Conservation (phyloP, 2,113 vertebrate genomes). For the Quiscalus mexicanus region DNA sequence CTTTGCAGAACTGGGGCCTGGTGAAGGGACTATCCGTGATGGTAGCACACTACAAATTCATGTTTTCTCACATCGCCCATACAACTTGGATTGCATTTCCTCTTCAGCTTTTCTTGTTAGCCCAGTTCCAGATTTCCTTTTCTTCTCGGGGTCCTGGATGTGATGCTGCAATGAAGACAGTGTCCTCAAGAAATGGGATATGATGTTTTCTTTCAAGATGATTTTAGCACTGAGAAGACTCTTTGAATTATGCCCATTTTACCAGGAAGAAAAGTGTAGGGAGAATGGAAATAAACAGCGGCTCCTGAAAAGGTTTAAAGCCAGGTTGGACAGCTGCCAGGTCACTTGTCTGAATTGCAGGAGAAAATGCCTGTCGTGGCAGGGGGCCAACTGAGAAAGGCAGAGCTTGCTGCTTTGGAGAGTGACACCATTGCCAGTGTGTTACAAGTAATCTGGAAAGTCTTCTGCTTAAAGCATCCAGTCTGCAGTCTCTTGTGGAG, state of each 20-base stretch:
- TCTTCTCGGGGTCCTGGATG: not conserved
- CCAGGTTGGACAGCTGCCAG: not conserved
- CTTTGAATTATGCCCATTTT: not conserved
- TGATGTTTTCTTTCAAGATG: not conserved
- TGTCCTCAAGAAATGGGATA: not conserved
- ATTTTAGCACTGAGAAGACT: not conserved
- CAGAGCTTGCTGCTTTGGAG: not conserved
- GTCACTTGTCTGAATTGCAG: not conserved
- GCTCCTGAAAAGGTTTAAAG: not conserved
- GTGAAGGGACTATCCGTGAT: not conserved
- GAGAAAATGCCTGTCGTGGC: not conserved
- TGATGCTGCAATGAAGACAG: not conserved
- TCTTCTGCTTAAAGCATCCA: not conserved
- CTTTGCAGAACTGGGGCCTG: not conserved
- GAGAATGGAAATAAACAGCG: not conserved
- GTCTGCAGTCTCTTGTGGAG: not conserved
- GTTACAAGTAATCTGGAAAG: not conserved
- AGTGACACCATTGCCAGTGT: not conserved
- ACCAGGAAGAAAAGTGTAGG: not conserved
- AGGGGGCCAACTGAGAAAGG: fast-evolving
- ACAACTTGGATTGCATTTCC: not conserved
- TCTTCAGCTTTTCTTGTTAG: not conserved
- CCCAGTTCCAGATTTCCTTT: not conserved
- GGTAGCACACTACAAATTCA: not conserved
- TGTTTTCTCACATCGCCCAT: not conserved